These are phyloP conservation scores for Tinamus guttatus DNA, from an alignment of 2,113 vertebrate species.

Conservation along the genomic window DNA sequence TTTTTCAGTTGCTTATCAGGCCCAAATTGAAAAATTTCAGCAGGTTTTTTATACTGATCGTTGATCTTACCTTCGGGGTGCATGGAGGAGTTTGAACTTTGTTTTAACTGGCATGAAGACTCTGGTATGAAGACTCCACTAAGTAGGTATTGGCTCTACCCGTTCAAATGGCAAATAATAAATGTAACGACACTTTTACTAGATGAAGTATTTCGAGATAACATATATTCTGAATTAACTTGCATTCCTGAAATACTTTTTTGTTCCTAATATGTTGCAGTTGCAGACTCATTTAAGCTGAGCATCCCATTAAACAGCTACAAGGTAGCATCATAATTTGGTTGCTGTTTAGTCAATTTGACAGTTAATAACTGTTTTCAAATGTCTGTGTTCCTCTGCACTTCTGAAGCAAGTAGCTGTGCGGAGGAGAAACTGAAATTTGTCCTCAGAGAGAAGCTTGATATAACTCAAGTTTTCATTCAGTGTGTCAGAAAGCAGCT, in stretches of 20 bases:
- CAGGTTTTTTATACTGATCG: not conserved
- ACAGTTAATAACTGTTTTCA: not conserved
- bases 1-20: not conserved
- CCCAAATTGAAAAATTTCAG: not conserved
- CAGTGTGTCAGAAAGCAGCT: not conserved
- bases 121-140: not conserved
- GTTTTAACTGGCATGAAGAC: not conserved
- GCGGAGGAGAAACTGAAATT: not conserved
- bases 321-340: not conserved
- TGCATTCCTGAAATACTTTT: not conserved
- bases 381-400: not conserved
- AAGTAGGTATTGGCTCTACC: accelerated
- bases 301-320: not conserved
- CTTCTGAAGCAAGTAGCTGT: not conserved
- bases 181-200: not conserved
- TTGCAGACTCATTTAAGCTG: not conserved
- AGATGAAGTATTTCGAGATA: not conserved
- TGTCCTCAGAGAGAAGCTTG: not conserved
- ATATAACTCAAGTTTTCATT: no score
- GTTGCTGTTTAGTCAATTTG: not conserved
- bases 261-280: not conserved
- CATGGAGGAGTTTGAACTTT: accelerated
- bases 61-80: not conserved
- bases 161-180: not conserved
- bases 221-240: not conserved